Evolutionary conservation across 2,888 invertebrate genomes (phyloP), one percentile per base, ranked within the genome.

Genomic region (Hemistola chrysoprasaria): DNA sequence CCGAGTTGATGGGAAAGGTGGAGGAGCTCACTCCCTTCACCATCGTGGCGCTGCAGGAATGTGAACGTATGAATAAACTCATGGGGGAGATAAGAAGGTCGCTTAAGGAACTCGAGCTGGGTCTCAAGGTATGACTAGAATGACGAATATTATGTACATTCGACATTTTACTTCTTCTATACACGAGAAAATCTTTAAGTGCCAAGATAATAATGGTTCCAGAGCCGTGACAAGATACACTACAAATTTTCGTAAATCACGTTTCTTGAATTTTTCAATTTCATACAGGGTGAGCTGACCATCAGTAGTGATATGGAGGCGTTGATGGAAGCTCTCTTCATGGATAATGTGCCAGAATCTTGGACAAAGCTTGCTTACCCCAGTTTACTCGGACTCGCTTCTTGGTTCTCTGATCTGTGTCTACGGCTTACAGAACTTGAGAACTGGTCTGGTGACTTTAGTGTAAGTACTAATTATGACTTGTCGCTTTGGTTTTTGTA

Each of bases 291-390:
- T 35, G 98, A 98, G 79, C 76, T 98, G 57, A 98, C 98, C 0
- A 97, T 98, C 53, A 97, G 97, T 36, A 91, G 93, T 1, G 95
- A 95, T 54, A 98, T 98, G 98, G 98, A 98, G 72, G 91, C 91
- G 5, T 78, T 98, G 38, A 94, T 96, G 86, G 93, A 94, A 63
- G 90, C 95, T 1, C 80, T 98, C n/a, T 97, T 94, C 77, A 91
- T 98, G 92, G 98, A 98, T 74, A 87, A 92, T 47, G 95, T 98
- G n/a, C 97, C 98, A 0, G 93, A 92, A 0, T 89, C 91, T 8
- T 98, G 98, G 98, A 92, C 93, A 0, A 93, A 92, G 50, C 91
- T 93, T 35, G 98, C 98, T 0, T 98, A 98, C 79, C 97, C 98
- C 0, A 97, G 97, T 28, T 88, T 95, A 53, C 86, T 95, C 39